A percentile compares a stretch with the other conserved stretches of the same genome.
These are phyloP conservation scores for Caracal caracal DNA, from an alignment of 2,113 vertebrate species.

Conservation along the genomic window DNA sequence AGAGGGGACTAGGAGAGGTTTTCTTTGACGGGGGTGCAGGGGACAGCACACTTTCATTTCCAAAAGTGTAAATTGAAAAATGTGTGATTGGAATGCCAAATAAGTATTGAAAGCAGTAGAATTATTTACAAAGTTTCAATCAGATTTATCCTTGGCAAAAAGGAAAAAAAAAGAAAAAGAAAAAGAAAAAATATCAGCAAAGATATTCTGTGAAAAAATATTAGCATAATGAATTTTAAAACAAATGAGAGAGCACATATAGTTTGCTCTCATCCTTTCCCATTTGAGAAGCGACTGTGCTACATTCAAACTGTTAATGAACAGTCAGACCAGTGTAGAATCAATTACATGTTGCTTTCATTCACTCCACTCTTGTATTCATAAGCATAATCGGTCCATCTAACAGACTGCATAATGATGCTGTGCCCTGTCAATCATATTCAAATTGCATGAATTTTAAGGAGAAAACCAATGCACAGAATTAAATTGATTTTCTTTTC, in stretches of 20 bases:
- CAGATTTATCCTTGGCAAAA: constrained; percentile 26
- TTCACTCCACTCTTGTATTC: constrained; percentile 88
- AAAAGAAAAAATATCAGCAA: constrained; percentile 31
- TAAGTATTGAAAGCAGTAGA: constrained; percentile 21
- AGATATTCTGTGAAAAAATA: constrained; percentile 63
- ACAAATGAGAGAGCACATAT: constrained; percentile 63
- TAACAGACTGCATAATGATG: constrained; percentile 87
- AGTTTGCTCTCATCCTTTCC: constrained; percentile 59
- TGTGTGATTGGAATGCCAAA: constrained; percentile 63
- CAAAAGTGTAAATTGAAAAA: constrained; percentile 72
- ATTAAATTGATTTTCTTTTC: constrained; percentile 86
- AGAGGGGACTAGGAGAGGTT: background rate
- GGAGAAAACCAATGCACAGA: constrained; percentile 76
- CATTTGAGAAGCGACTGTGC: constrained; percentile 10
- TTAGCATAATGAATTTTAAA: constrained; percentile 72
- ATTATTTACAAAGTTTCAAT: constrained; percentile 72
- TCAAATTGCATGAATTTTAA: constrained; percentile 82
- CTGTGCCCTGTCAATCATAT: constrained; percentile 87
- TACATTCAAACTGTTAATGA: constrained; percentile 88
- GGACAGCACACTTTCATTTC: constrained; percentile 10
- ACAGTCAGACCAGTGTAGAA: constrained; percentile 87
- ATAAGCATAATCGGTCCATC: constrained; percentile 85
- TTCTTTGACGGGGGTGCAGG: background rate
- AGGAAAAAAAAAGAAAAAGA: background rate
- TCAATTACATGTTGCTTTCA: constrained; percentile 90